Conservation (phyloP, 2,888 invertebrate genomes). For the Epinotia ramella region DNA sequence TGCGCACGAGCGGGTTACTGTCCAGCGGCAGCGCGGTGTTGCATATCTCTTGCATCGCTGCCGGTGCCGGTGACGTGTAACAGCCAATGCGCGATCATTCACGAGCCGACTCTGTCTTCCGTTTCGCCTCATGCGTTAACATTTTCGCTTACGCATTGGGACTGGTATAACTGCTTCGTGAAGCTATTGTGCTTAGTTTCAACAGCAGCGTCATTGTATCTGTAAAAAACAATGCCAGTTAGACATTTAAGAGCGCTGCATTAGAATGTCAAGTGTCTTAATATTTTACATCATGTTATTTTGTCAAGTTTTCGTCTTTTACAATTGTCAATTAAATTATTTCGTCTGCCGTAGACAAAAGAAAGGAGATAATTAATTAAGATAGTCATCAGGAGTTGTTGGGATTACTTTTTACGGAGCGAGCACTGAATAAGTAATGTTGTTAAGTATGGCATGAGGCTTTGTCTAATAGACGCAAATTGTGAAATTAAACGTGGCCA, state of each 20-base stretch:
- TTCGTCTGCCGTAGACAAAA: slow-evolving; percentile 4
- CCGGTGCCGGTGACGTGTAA: slow-evolving; percentile 65
- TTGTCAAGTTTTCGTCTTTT: neutral
- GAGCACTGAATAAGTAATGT: slow-evolving; percentile 31
- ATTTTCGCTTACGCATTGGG: slow-evolving; percentile 64
- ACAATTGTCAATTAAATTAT: slow-evolving; percentile 8
- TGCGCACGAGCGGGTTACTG: slow-evolving; percentile 81
- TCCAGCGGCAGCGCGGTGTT: slow-evolving; percentile 84
- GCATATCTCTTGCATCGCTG: slow-evolving; percentile 86
- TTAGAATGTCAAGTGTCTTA: neutral
- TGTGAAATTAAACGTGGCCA: slow-evolving; percentile 76
- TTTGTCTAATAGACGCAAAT: slow-evolving; percentile 59
- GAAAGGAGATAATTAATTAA: slow-evolving; percentile 29
- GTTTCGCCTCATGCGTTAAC: slow-evolving; percentile 74
- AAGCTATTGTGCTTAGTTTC: slow-evolving; percentile 52
- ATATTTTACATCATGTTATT: slow-evolving; percentile 4
- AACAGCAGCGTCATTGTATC: slow-evolving; percentile 64
- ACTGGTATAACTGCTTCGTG: slow-evolving; percentile 48
- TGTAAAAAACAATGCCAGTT: slow-evolving; percentile 58
- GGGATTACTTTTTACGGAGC: slow-evolving; percentile 23
- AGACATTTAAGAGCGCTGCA: neutral
- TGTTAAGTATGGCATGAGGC: slow-evolving; percentile 25
- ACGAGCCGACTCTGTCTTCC: slow-evolving; percentile 69
- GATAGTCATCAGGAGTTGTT: slow-evolving; percentile 30
- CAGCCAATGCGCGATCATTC: slow-evolving; percentile 70